phyloP scores from a whole-genome alignment of 2,113 vertebrate species.

The Sinocyclocheilus anshuiensis region DNA sequence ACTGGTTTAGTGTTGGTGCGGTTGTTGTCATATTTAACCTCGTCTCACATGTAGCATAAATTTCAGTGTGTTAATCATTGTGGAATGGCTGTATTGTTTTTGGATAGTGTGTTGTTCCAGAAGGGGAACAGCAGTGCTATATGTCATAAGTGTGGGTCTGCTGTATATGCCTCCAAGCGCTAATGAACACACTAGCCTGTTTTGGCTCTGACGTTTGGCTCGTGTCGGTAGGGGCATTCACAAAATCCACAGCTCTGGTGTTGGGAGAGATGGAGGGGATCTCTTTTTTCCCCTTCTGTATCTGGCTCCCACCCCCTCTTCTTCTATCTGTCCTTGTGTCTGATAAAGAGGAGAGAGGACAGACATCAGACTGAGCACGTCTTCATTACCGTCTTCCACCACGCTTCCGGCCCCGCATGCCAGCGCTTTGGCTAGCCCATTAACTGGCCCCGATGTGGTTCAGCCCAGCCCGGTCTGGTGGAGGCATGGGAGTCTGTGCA shows the following conservation, averaged over 20 bases:
- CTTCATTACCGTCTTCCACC: slow-evolving; percentile 72
- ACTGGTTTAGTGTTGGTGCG: background rate
- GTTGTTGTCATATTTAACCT: slow-evolving; percentile 35
- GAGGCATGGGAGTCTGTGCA: slow-evolving; percentile 34
- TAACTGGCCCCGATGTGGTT: slow-evolving; percentile 55
- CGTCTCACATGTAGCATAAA: background rate
- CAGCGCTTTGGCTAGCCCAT: slow-evolving; percentile 69
- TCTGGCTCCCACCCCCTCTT: background rate
- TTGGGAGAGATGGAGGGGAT: slow-evolving; percentile 35
- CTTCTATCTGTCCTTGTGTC: slow-evolving; percentile 39
- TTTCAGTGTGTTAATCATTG: slow-evolving; percentile 39
- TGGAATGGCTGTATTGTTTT: slow-evolving; percentile 40
- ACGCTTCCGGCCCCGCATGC: slow-evolving; percentile 68
- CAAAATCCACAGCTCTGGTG: slow-evolving; percentile 21
- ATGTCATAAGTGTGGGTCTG: slow-evolving; percentile 36
- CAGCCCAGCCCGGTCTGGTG: slow-evolving; percentile 19
- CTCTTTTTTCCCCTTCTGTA: slow-evolving; percentile 16
- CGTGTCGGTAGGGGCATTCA: slow-evolving; percentile 37
- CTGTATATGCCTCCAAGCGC: slow-evolving; percentile 27
- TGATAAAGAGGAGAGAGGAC: slow-evolving; percentile 53
- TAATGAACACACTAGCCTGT: slow-evolving; percentile 52
- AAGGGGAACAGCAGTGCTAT: slow-evolving; percentile 23
- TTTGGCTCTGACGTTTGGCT: slow-evolving; percentile 32
- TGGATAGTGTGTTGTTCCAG: slow-evolving; percentile 35
- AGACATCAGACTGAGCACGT: slow-evolving; percentile 58